Percentiles rank a stretch among this genome's conserved stretches.
Conservation (phyloP, 2,113 vertebrate species). For the Psilopsiagon aurifrons region DNA sequence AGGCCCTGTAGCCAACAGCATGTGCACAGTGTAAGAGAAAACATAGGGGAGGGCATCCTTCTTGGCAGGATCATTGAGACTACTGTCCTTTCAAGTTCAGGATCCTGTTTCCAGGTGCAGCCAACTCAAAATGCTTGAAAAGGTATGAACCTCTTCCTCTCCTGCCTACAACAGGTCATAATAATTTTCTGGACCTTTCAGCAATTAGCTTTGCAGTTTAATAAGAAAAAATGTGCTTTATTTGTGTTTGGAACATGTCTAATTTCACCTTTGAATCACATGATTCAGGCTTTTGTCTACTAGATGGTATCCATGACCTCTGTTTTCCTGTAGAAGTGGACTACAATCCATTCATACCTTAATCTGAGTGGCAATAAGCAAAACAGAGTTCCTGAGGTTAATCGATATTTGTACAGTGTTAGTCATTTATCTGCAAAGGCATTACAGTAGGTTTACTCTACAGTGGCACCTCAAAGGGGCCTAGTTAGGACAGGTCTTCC, state of each 20-base stretch:
- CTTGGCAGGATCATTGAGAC: background rate
- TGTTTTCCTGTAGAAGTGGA: background rate
- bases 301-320: background rate
- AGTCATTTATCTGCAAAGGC: conserved; percentile 10
- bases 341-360: background rate
- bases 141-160: background rate
- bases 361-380: background rate
- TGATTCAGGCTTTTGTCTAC: background rate
- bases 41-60: fast-evolving
- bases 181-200: background rate
- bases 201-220: background rate
- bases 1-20: background rate
- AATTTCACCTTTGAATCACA: background rate
- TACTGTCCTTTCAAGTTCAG: background rate
- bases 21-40: background rate
- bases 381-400: conserved; percentile 12
- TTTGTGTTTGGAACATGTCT: background rate
- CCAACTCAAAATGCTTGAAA: background rate
- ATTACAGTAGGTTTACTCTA: background rate
- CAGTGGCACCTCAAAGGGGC: conserved; percentile 6
- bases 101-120: background rate
- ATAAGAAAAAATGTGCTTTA: background rate
- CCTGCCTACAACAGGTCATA: background rate
- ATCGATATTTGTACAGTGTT: conserved; percentile 35
- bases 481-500: background rate